Percentiles rank a stretch among this genome's conserved stretches.
Conservation (phyloP, 2,113 vertebrate species). For the Carassius auratus region DNA sequence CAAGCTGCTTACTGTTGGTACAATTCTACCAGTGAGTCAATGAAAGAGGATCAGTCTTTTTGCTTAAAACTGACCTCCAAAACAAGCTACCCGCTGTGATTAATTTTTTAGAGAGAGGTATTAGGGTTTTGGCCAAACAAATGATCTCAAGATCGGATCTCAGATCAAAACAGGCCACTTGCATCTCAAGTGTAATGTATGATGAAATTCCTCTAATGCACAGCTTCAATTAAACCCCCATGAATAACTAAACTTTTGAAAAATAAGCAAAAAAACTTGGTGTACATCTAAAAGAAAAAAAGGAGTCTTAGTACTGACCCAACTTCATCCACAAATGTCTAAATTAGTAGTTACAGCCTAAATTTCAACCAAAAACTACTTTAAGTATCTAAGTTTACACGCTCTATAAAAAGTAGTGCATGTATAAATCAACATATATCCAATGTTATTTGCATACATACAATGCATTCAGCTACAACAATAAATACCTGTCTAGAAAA, state of each 20-base stretch:
- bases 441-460: neutral
- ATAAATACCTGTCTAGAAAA: neutral
- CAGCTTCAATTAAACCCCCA: neutral
- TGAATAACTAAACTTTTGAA: neutral
- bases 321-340: neutral
- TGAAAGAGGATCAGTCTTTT: slow-evolving; percentile 7
- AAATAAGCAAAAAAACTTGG: neutral
- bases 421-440: neutral
- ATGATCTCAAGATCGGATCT: neutral
- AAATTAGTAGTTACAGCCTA: neutral
- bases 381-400: neutral
- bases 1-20: slow-evolving; percentile 12
- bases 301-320: neutral
- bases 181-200: neutral
- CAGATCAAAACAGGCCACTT: neutral
- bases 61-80: neutral
- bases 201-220: neutral
- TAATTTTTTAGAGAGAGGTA: neutral
- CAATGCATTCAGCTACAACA: neutral
- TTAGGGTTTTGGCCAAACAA: neutral
- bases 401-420: no score
- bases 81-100: neutral
- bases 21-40: neutral
- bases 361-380: neutral
- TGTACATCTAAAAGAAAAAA: neutral